A percentile compares a stretch with the other conserved stretches of the same genome.
These are phyloP conservation scores for Caenorhabditis sulstoni DNA, from an alignment of 2,888 invertebrate genomes.

Conservation along the genomic window DNA sequence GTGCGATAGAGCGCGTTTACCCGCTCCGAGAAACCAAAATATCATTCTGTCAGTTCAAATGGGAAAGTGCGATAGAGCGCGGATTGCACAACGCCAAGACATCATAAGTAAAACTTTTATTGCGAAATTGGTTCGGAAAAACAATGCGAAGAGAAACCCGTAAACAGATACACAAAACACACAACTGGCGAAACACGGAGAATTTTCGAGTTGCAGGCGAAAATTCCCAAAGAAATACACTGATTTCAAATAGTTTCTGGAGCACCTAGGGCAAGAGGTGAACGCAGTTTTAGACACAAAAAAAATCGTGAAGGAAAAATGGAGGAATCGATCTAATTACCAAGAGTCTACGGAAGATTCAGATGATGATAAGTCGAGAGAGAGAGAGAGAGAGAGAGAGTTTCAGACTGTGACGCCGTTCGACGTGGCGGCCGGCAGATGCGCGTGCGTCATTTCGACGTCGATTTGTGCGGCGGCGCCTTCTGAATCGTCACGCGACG, in stretches of 20 bases:
- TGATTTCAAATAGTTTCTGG: not conserved
- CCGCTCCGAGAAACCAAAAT: too few species aligned
- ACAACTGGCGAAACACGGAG: slow-evolving; percentile 11
- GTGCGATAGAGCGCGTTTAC: too few species aligned
- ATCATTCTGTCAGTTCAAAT: not conserved
- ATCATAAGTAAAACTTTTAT: not conserved
- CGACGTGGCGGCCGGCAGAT: slow-evolving; percentile 45
- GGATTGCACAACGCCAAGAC: too few species aligned
- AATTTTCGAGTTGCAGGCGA: slow-evolving; percentile 30
- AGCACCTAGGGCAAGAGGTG: slow-evolving; percentile 48
- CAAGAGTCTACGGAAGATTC: slow-evolving; percentile 2
- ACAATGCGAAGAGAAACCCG: slow-evolving; percentile 1
- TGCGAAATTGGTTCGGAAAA: slow-evolving; percentile 18
- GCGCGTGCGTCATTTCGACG: slow-evolving; percentile 54
- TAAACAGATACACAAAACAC: slow-evolving; percentile 16
- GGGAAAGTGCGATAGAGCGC: too few species aligned
- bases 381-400: not conserved
- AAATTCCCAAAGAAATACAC: slow-evolving; percentile 3
- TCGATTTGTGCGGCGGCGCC: slow-evolving; percentile 50
- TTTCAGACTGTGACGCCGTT: slow-evolving; percentile 19
- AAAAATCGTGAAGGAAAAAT: too few species aligned
- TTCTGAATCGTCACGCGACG: slow-evolving; percentile 23
- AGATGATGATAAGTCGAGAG: not conserved
- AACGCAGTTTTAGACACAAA: slow-evolving; percentile 8
- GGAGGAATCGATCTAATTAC: slow-evolving; percentile 2